Evolutionary conservation across 2,888 invertebrate genomes (phyloP), one percentile per base, ranked within the genome.

Genomic region (Xanthostigma xanthostigma): DNA sequence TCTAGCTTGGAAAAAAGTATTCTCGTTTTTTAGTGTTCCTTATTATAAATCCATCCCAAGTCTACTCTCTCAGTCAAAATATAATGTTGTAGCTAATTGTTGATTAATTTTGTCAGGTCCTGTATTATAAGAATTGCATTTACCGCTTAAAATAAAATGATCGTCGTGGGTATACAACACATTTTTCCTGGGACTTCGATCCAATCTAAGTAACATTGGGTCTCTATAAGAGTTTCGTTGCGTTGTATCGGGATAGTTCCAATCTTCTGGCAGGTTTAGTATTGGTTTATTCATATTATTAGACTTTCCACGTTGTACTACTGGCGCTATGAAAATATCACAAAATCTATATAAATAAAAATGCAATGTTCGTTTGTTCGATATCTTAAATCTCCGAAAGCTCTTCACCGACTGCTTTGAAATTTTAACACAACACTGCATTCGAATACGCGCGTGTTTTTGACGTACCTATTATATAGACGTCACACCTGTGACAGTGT

Each of bases 141-240:
- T 37, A 45, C 45, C 45, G 38, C 45, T 45, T 12, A 45, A 11
- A 38, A 14, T 37, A 9, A 45, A 45, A 13, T 14, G 38, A 36
- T 36, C 17, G 5, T 17, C 37, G n/a, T 11, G 13, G 27, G 45
- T n/a, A 37, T 37, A 35, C 13, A 27, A 38, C n/a, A 12, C 8
- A 11, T 14, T 36, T 37, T 37, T 37, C 9, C 27, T 27, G 3
- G 27, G 27, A 27, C 5, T 27, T 27, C 17, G 45, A 10, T 37
- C 17, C 13, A 36, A 45, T 45, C 17, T 36, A 37, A 54, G 47
- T 6, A 44, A 36, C 4, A 49, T 2, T 6, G 53, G 54, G 48
- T 54, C 42, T 42, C 54, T 51, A 12, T 51, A 52, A n/a, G 34
- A 41, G 40, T 48, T 48, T 38, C 35, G 49, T 14, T 54, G 51